Conservation (phyloP, 2,113 vertebrate genomes). For the Gavia stellata region DNA sequence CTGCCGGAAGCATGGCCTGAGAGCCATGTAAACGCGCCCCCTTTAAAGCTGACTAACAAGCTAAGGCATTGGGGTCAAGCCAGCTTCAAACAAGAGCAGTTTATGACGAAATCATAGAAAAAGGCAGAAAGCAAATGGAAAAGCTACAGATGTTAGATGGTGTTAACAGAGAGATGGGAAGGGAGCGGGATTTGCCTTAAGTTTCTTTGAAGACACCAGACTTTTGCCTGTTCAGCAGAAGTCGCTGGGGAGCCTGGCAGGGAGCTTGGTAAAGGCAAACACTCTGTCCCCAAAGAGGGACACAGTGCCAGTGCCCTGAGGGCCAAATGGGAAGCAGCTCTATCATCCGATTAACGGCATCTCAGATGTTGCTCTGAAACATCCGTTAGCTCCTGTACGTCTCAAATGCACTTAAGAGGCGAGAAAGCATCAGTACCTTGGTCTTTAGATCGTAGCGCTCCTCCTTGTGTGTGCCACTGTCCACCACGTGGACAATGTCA, state of each 20-base stretch:
- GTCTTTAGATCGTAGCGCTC: constrained; percentile 90
- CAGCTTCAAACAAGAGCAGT: background rate
- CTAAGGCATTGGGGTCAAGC: rapidly evolving
- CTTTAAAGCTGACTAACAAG: background rate
- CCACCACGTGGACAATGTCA: constrained; percentile 94
- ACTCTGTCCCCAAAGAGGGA: background rate
- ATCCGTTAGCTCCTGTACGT: background rate
- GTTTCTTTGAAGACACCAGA: background rate
- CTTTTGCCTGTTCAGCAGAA: background rate
- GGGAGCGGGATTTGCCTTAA: background rate
- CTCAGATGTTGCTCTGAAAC: rapidly evolving
- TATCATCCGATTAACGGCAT: background rate
- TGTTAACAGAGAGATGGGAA: background rate
- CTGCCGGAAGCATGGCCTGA: rapidly evolving
- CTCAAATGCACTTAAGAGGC: rapidly evolving
- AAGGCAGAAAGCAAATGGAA: background rate
- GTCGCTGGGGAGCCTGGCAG: background rate
- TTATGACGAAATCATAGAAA: background rate
- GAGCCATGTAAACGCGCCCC: rapidly evolving
- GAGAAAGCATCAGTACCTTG: constrained; percentile 72
- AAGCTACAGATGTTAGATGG: background rate
- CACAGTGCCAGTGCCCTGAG: rapidly evolving
- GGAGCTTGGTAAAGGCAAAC: background rate
- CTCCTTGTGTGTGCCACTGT: constrained; percentile 91
- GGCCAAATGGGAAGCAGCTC: background rate